Conservation (phyloP, 1,140 invertebrate species). For the Drosophila busckii region DNA sequence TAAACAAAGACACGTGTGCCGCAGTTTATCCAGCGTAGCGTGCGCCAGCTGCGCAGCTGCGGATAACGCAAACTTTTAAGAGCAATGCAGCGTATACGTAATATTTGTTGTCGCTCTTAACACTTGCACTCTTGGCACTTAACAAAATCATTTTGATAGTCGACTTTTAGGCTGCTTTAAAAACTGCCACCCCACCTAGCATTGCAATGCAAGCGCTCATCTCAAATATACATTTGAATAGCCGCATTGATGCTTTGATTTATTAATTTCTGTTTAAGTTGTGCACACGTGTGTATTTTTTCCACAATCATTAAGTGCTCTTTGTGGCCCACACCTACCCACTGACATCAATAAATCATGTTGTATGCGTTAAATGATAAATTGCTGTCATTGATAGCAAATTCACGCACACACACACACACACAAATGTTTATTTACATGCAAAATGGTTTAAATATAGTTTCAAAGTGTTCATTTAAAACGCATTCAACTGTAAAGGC, state of each 20-base stretch:
- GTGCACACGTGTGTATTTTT: conserved; percentile 20
- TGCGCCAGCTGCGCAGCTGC: conserved; percentile 28
- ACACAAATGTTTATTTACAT: conserved; percentile 34
- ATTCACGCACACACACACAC: not conserved
- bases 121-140: not conserved
- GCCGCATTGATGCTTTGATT: too few relatives aligned
- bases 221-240: too few relatives aligned
- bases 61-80: conserved; percentile 39
- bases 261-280: conserved; percentile 8
- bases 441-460: conserved; percentile 70
- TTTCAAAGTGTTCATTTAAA: conserved; percentile 75
- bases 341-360: conserved; percentile 45
- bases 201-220: too few relatives aligned
- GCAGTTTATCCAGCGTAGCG: conserved; percentile 42
- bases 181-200: too few relatives aligned
- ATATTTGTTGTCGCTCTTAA: conserved; percentile 15
- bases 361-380: conserved; percentile 23
- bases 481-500: conserved; percentile 66
- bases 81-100: conserved; percentile 2
- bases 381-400: conserved; percentile 30
- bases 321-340: conserved; percentile 14
- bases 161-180: not conserved
- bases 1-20: conserved; percentile 73
- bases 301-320: conserved; percentile 12
- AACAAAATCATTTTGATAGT: too few relatives aligned